phyloP scores from a whole-genome alignment of 2,113 vertebrate species.

The Elephantulus edwardii region DNA sequence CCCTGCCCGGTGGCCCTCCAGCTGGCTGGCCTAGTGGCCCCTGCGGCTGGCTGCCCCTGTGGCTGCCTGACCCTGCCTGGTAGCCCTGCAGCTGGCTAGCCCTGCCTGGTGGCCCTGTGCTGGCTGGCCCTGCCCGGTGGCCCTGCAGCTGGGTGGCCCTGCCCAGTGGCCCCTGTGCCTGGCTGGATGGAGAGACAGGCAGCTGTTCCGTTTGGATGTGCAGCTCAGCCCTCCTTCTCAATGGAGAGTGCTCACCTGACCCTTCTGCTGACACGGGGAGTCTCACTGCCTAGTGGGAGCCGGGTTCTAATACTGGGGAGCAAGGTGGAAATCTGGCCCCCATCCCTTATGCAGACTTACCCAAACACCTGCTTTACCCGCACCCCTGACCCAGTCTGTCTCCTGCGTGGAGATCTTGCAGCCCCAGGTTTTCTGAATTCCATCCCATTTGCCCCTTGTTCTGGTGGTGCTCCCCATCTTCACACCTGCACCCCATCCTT shows the following conservation, averaged over 20 bases:
- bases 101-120: too few species aligned
- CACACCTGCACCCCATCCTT: accelerated
- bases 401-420: accelerated
- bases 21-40: too few species aligned
- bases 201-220: not conserved
- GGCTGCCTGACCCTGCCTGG: too few species aligned
- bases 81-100: too few species aligned
- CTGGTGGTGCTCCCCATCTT: accelerated
- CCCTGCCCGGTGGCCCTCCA: too few species aligned
- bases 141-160: too few species aligned
- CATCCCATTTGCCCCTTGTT: accelerated
- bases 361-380: accelerated
- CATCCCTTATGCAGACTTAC: not conserved
- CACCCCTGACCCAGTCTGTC: accelerated
- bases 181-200: too few species aligned
- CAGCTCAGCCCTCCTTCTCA: too few species aligned
- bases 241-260: too few species aligned
- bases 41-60: not conserved
- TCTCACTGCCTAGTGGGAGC: not conserved
- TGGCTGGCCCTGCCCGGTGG: too few species aligned
- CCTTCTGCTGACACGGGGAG: not conserved
- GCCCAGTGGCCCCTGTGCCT: too few species aligned
- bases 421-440: not conserved
- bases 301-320: not conserved
- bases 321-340: not conserved